Conservation (phyloP, 2,797 vertebrate species). For the Pygocentrus nattereri region DNA sequence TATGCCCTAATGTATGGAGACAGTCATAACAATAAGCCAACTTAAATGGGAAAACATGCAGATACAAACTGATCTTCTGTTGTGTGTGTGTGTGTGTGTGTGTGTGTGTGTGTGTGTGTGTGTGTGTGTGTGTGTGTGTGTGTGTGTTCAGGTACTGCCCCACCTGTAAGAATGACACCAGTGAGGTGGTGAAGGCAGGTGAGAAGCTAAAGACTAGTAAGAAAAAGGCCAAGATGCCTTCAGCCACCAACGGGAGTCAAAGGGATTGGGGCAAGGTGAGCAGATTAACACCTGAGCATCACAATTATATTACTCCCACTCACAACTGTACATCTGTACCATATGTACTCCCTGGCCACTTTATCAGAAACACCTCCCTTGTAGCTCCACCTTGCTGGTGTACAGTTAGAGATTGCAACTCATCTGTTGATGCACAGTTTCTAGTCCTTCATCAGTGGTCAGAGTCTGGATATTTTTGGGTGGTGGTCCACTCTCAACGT, state of each 20-base stretch:
- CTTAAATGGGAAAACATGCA: slow-evolving; percentile 40
- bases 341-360: too few relatives aligned
- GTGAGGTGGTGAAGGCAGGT: slow-evolving; percentile 96
- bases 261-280: slow-evolving; percentile 98
- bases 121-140: slow-evolving; percentile 36
- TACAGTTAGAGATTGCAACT: too few relatives aligned
- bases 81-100: slow-evolving; percentile 28
- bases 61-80: not conserved
- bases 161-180: slow-evolving; percentile 98
- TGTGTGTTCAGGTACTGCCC: slow-evolving; percentile 91
- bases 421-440: too few relatives aligned
- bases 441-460: too few relatives aligned
- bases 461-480: too few relatives aligned
- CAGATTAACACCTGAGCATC: not conserved
- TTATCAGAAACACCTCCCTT: too few relatives aligned
- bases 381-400: too few relatives aligned
- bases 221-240: slow-evolving; percentile 99
- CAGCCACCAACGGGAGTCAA: slow-evolving; percentile 95
- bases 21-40: too few relatives aligned
- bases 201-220: slow-evolving; percentile 98
- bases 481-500: too few relatives aligned
- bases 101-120: slow-evolving; percentile 25
- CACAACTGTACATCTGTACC: too few relatives aligned
- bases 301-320: too few relatives aligned
- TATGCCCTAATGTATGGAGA: too few relatives aligned